phyloP scores from a whole-genome alignment of 2,797 vertebrate species.

The Characodon lateralis region DNA sequence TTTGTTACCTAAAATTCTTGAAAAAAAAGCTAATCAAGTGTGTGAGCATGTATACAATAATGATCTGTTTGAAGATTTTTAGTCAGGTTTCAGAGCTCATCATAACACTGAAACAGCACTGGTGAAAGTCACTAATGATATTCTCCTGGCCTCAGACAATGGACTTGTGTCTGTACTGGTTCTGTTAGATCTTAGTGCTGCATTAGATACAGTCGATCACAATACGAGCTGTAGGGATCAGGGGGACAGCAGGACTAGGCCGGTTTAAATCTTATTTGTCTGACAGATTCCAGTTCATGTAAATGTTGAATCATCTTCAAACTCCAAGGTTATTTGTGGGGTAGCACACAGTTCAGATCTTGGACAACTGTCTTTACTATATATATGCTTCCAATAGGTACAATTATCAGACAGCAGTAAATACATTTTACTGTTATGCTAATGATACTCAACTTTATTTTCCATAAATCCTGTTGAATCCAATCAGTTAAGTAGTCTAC shows the following conservation, averaged over 20 bases:
- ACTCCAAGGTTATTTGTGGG: background rate
- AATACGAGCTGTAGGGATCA: background rate
- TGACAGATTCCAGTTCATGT: background rate
- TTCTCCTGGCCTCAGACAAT: too few relatives aligned
- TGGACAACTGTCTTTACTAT: background rate
- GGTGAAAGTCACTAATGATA: too few relatives aligned
- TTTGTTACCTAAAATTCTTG: too few relatives aligned
- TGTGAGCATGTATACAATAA: background rate
- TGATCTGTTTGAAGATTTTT: background rate
- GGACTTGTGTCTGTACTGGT: too few relatives aligned
- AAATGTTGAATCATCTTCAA: background rate
- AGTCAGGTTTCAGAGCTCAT: background rate
- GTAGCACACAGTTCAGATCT: background rate
- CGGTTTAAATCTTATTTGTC: background rate
- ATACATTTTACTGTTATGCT: too few relatives aligned
- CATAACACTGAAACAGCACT: background rate
- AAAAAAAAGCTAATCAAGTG: background rate
- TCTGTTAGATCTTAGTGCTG: too few relatives aligned
- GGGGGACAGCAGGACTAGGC: background rate
- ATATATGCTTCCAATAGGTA: background rate
- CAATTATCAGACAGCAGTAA: too few relatives aligned
- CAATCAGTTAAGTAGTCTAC: too few relatives aligned
- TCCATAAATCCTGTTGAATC: too few relatives aligned
- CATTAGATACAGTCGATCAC: too few relatives aligned
- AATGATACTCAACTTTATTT: too few relatives aligned